Percentiles rank a stretch among this genome's conserved stretches.
phyloP scores from a whole-genome alignment of 2,113 vertebrate species.

The Brachyhypopomus occidentalis region DNA sequence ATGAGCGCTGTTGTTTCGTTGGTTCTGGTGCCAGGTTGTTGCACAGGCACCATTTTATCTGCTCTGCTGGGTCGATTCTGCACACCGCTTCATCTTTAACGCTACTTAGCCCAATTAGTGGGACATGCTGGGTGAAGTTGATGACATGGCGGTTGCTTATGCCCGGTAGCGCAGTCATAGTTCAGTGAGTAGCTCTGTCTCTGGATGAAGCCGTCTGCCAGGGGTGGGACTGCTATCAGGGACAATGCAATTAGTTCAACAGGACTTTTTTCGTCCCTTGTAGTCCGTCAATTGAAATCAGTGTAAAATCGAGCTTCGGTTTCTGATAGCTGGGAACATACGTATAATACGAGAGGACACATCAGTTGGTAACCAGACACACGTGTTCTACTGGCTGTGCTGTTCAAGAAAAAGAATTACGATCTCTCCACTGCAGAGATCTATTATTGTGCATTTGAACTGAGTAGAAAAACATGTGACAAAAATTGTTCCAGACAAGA shows the following conservation, averaged over 20 bases:
- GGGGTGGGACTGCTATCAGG: background rate
- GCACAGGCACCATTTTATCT: background rate
- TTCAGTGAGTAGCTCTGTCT: background rate
- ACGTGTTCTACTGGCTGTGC: too few relatives aligned
- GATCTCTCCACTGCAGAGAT: background rate
- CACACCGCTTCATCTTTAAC: background rate
- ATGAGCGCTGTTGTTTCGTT: conserved; percentile 2
- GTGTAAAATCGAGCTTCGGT: too few relatives aligned
- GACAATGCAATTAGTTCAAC: background rate
- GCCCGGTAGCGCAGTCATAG: background rate
- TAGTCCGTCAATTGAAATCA: background rate
- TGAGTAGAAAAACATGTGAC: background rate
- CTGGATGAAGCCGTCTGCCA: background rate
- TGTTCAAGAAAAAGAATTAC: too few relatives aligned
- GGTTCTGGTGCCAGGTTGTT: background rate
- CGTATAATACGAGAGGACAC: too few relatives aligned
- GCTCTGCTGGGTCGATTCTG: background rate
- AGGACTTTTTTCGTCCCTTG: background rate
- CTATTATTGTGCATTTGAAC: background rate
- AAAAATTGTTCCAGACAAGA: background rate
- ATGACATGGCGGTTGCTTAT: conserved; percentile 12
- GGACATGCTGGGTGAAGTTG: background rate
- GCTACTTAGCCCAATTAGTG: conserved; percentile 2
- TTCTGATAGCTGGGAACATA: too few relatives aligned
- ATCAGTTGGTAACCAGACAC: too few relatives aligned